phyloP scores from a whole-genome alignment of 2,113 vertebrate species.

The Nematolebias whitei region DNA sequence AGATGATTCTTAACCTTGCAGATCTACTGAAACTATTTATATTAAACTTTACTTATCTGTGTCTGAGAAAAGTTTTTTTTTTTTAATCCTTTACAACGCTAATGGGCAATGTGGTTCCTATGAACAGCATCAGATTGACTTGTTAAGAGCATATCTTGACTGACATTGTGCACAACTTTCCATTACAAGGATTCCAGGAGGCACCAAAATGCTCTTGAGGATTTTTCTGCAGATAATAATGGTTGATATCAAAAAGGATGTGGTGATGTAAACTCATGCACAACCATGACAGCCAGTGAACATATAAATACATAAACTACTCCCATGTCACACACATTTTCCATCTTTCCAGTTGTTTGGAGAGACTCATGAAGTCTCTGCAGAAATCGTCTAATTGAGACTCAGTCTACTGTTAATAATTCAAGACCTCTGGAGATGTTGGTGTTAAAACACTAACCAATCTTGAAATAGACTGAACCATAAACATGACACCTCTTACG shows the following conservation, averaged over 20 bases:
- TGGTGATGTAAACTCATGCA: slow-evolving; percentile 1
- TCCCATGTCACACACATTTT: slow-evolving; percentile 21
- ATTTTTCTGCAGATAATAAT: slow-evolving; percentile 35
- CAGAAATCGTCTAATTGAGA: slow-evolving; percentile 62
- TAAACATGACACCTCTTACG: background rate
- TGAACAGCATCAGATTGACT: slow-evolving; percentile 32
- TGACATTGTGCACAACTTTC: slow-evolving; percentile 46
- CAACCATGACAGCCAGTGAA: slow-evolving; percentile 9
- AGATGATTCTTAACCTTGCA: no score
- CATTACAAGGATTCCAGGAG: slow-evolving; percentile 43
- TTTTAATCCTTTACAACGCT: slow-evolving; percentile 26
- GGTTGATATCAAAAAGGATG: slow-evolving; percentile 42
- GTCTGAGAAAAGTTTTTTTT: background rate
- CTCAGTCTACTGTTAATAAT: slow-evolving; percentile 62
- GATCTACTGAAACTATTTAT: no score
- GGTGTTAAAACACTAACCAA: slow-evolving; percentile 31
- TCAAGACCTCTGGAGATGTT: slow-evolving; percentile 38
- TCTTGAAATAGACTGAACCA: background rate
- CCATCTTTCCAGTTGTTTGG: slow-evolving; percentile 64
- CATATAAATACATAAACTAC: slow-evolving; percentile 3
- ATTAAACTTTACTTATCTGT: background rate
- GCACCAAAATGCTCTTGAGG: slow-evolving; percentile 45
- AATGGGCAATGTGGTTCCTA: slow-evolving; percentile 19
- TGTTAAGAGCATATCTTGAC: slow-evolving; percentile 10
- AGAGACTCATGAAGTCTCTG: slow-evolving; percentile 48